Evolutionary conservation across 1,140 invertebrate species (phyloP).

Genomic region (Drosophila willistoni): DNA sequence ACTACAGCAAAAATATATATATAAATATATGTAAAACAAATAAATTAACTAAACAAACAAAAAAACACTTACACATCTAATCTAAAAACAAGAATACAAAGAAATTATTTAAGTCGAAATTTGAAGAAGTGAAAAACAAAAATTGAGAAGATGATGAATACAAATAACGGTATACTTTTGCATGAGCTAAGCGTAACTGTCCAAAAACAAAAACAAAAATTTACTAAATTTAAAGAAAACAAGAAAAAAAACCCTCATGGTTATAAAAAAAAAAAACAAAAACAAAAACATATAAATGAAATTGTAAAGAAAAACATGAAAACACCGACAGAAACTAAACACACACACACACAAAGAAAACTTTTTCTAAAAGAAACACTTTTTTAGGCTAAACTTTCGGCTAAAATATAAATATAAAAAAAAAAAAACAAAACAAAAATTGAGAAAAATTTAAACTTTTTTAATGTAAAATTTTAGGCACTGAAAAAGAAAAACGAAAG

Average conservation of each 20-base stretch:
- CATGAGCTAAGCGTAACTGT: constrained; percentile 63
- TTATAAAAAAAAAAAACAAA: constrained; percentile 67
- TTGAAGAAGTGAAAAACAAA: constrained; percentile 50
- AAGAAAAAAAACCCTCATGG: constrained; percentile 49
- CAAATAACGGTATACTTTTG: constrained; percentile 71
- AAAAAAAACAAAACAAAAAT: constrained; percentile 32
- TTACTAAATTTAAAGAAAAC: constrained; percentile 45
- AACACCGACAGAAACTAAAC: constrained; percentile 20
- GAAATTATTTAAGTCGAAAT: constrained; percentile 80
- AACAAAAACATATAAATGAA: constrained; percentile 4
- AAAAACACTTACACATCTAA: constrained; percentile 48
- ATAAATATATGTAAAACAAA: constrained; percentile 12
- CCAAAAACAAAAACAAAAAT: constrained; percentile 40
- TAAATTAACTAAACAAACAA: constrained; percentile 20
- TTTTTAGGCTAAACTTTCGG: constrained; percentile 78
- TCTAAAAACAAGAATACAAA: constrained; percentile 73
- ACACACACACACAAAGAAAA: constrained; percentile 20
- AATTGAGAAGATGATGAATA: not conserved
- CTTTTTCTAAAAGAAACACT: constrained; percentile 57
- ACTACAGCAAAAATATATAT: constrained; percentile 23
- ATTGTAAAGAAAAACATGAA: constrained; percentile 40
- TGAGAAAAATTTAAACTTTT: constrained; percentile 20
- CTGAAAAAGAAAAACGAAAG: constrained; percentile 1
- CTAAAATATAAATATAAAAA: constrained; percentile 56
- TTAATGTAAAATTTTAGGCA: constrained; percentile 13